Evolutionary conservation across 2,797 vertebrate species (phyloP).

Genomic region (Pseudochirops corinnae): DNA sequence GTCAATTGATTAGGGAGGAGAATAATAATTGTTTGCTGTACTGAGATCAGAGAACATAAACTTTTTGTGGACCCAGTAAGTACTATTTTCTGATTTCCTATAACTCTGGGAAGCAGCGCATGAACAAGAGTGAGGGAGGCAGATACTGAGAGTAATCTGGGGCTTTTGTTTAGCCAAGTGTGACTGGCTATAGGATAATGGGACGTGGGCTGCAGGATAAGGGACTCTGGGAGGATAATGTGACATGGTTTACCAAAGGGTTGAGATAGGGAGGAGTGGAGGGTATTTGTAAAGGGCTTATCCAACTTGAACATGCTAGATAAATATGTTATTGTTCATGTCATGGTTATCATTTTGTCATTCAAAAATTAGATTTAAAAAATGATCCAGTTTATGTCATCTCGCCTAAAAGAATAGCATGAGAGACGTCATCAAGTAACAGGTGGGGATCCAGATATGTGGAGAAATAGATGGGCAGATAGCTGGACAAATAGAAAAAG

Average conservation of each 20-base stretch:
- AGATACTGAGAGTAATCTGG: neutral
- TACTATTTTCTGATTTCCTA: neutral
- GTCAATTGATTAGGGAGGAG: neutral
- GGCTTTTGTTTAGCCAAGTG: neutral
- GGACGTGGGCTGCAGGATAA: neutral
- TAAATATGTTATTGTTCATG: neutral
- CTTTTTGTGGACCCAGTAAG: neutral
- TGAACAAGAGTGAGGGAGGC: neutral
- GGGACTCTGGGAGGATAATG: neutral
- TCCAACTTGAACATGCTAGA: neutral
- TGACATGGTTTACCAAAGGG: neutral
- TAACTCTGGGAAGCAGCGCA: neutral
- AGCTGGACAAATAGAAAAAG: neutral
- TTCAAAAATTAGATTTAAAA: neutral
- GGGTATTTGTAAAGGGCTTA: neutral
- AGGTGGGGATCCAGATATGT: neutral
- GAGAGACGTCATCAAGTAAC: neutral
- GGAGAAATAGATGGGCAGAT: neutral
- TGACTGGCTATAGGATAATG: neutral
- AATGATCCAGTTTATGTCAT: neutral
- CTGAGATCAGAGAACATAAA: neutral
- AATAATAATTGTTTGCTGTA: neutral
- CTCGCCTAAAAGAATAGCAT: neutral
- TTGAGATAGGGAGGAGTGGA: neutral
- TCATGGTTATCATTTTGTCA: neutral